A percentile compares a stretch with the other conserved stretches of the same genome.
Conservation (phyloP, 2,888 invertebrate species). For the Coenonympha glycerion region DNA sequence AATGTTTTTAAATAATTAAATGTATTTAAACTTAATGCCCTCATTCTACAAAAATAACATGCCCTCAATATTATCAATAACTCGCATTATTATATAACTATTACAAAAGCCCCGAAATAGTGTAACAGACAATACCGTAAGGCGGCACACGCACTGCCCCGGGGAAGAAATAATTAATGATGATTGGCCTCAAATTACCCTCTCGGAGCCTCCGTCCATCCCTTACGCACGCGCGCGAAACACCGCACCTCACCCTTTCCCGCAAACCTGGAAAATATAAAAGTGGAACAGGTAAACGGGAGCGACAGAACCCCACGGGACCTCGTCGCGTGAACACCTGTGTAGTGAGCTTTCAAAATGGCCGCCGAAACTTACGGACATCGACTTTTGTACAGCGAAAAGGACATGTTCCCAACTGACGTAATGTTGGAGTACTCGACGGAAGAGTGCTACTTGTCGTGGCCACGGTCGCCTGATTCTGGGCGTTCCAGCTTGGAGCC, state of each 20-base stretch:
- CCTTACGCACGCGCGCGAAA: slow-evolving; percentile 39
- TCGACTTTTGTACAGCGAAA: slow-evolving; percentile 61
- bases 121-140: slow-evolving; percentile 47
- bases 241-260: slow-evolving; percentile 43
- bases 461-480: slow-evolving; percentile 71
- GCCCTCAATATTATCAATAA: slow-evolving; percentile 2
- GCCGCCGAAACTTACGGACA: slow-evolving; percentile 73
- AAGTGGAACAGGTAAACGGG: slow-evolving; percentile 63
- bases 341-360: slow-evolving; percentile 46
- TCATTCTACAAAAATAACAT: not conserved
- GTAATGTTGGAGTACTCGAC: slow-evolving; percentile 66
- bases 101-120: slow-evolving; percentile 33
- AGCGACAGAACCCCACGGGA: slow-evolving; percentile 60
- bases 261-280: slow-evolving; percentile 64
- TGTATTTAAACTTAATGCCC: not conserved
- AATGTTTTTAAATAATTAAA: no score
- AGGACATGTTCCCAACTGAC: slow-evolving; percentile 64
- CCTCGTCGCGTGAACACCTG: slow-evolving; percentile 52
- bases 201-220: slow-evolving; percentile 50
- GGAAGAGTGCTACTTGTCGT: slow-evolving; percentile 62
- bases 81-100: slow-evolving; percentile 22
- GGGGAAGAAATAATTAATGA: slow-evolving; percentile 72
- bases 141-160: slow-evolving; percentile 55
- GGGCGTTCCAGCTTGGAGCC: slow-evolving; percentile 71
- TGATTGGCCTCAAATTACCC: slow-evolving; percentile 75